These are phyloP conservation scores for Petrocephalus microphthalmus DNA, from an alignment of 2,113 vertebrate genomes.

Conservation along the genomic window DNA sequence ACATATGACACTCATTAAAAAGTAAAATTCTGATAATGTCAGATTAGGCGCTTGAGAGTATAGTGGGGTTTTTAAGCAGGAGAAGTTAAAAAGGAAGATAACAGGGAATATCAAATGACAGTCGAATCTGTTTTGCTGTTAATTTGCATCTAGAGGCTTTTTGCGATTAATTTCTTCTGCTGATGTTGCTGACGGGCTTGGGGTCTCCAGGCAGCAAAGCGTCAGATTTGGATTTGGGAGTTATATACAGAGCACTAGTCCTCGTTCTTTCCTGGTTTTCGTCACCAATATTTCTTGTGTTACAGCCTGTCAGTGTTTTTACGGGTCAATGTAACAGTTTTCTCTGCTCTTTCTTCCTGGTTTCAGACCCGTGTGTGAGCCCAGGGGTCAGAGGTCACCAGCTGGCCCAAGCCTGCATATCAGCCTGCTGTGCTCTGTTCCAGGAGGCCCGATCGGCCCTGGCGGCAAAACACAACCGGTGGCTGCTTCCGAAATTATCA, in stretches of 20 bases:
- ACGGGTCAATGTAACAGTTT: background rate
- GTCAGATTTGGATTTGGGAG: background rate
- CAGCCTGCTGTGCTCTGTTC: background rate
- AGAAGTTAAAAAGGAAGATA: background rate
- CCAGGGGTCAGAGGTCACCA: background rate
- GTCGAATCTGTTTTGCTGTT: background rate
- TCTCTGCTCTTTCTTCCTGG: background rate
- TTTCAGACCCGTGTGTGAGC: background rate
- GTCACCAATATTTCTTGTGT: background rate
- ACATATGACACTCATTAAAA: background rate
- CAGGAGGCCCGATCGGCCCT: background rate
- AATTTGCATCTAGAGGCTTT: background rate
- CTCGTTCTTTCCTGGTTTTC: background rate
- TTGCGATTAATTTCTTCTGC: background rate
- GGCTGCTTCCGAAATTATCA: background rate
- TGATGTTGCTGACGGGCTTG: background rate
- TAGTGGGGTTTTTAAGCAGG: background rate
- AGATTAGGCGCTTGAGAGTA: background rate
- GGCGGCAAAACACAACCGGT: background rate
- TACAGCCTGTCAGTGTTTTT: background rate
- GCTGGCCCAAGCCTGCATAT: background rate
- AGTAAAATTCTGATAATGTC: background rate
- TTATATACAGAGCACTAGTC: background rate
- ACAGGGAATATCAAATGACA: background rate
- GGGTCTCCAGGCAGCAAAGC: background rate